Conservation (phyloP, 2,797 vertebrate species). For the Neomorphus geoffroyi region DNA sequence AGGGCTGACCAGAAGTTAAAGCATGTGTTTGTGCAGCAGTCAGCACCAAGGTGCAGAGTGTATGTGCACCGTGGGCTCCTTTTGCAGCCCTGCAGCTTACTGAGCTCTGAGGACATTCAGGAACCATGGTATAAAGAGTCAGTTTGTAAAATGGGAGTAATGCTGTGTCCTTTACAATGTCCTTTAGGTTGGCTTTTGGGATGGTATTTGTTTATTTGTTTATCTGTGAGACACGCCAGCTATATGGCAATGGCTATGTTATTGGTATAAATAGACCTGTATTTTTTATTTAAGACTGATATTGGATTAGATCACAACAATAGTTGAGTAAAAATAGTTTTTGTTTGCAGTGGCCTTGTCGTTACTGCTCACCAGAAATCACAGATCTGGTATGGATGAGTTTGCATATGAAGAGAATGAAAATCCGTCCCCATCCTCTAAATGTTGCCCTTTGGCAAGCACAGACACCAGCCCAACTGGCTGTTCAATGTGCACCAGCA, state of each 20-base stretch:
- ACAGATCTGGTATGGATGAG: background rate
- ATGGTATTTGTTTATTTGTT: too few species aligned
- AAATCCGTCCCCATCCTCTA: background rate
- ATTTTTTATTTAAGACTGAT: background rate
- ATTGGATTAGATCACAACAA: background rate
- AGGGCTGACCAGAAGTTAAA: background rate
- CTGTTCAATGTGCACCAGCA: background rate
- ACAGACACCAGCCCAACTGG: background rate
- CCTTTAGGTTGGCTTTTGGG: background rate
- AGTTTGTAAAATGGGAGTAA: too few species aligned
- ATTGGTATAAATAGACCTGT: background rate
- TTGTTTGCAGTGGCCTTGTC: background rate
- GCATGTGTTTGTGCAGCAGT: background rate
- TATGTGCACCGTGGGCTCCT: fast-evolving
- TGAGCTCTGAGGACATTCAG: background rate
- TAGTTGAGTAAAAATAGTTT: background rate
- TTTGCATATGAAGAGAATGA: background rate
- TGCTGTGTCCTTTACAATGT: background rate
- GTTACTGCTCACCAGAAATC: background rate
- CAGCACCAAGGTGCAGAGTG: background rate
- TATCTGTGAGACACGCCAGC: background rate
- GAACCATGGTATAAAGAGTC: background rate
- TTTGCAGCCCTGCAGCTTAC: background rate
- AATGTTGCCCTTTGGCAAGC: background rate
- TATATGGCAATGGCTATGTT: too few species aligned